A percentile compares a stretch with the other conserved stretches of the same genome.
phyloP scores from a whole-genome alignment of 2,113 vertebrate species.

The Corythornis vintsioides region DNA sequence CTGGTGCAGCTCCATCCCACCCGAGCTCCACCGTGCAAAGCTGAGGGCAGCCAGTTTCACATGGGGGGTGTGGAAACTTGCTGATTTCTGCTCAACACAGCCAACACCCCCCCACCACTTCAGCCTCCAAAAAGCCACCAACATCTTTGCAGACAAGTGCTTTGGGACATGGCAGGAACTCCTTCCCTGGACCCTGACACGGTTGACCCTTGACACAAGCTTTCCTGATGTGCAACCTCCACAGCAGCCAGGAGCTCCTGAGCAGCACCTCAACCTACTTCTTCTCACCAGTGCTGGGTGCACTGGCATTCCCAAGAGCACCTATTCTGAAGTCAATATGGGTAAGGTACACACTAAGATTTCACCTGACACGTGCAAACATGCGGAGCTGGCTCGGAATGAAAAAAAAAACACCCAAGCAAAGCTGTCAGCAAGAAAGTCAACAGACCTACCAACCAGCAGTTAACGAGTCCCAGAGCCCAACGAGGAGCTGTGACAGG shows the following conservation, averaged over 20 bases:
- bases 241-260: neutral
- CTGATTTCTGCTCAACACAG: fast-evolving
- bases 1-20: neutral
- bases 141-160: fast-evolving
- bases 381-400: neutral
- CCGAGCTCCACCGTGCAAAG: neutral
- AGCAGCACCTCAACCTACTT: neutral
- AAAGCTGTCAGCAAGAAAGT: neutral
- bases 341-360: neutral
- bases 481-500: neutral
- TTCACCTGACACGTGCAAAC: too few relatives aligned
- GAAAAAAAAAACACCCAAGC: too few relatives aligned
- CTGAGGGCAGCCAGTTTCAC: fast-evolving
- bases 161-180: fast-evolving
- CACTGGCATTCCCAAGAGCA: fast-evolving
- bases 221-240: fast-evolving
- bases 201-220: fast-evolving
- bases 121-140: neutral
- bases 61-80: fast-evolving
- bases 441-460: neutral
- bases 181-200: neutral
- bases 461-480: too few relatives aligned
- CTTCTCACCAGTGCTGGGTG: neutral
- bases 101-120: fast-evolving
- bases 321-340: fast-evolving